phyloP scores from a whole-genome alignment of 2,113 vertebrate genomes.

The Limanda limanda region DNA sequence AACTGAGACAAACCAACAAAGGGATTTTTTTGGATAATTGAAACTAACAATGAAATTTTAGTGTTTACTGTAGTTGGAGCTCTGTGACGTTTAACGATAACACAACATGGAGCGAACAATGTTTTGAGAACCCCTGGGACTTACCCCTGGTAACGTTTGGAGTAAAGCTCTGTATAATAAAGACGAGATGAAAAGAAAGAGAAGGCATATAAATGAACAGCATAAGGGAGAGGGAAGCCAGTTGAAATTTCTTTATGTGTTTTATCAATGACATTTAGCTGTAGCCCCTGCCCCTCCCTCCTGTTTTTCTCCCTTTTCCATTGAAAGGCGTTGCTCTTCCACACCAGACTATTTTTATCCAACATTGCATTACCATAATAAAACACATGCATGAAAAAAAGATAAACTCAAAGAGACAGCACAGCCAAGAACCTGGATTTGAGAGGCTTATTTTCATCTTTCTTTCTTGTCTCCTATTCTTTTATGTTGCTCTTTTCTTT shows the following conservation, averaged over 20 bases:
- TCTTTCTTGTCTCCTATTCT: slow-evolving; percentile 74
- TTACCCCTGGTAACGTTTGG: slow-evolving; percentile 18
- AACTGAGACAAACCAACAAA: slow-evolving; percentile 10
- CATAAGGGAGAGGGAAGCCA: slow-evolving; percentile 17
- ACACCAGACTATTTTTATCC: slow-evolving; percentile 75
- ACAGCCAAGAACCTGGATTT: slow-evolving; percentile 78
- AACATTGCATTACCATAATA: slow-evolving; percentile 80
- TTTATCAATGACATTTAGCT: slow-evolving; percentile 73
- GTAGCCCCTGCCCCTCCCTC: slow-evolving; percentile 32
- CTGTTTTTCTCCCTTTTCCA: slow-evolving; percentile 47
- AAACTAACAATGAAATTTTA: neutral
- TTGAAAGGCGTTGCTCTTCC: slow-evolving; percentile 62
- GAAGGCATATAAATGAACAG: slow-evolving; percentile 7
- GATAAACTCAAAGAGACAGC: slow-evolving; percentile 82
- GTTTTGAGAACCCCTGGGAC: slow-evolving; percentile 40
- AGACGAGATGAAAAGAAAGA: slow-evolving; percentile 24
- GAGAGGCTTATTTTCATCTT: slow-evolving; percentile 80
- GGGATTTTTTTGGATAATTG: neutral
- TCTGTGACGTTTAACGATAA: slow-evolving; percentile 16
- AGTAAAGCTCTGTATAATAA: slow-evolving; percentile 35
- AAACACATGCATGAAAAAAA: slow-evolving; percentile 78
- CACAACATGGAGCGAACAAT: slow-evolving; percentile 16
- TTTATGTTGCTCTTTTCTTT: slow-evolving; percentile 79
- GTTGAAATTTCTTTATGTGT: slow-evolving; percentile 53
- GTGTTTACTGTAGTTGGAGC: slow-evolving; percentile 3